Evolutionary conservation across 2,113 vertebrate species (phyloP).

Genomic region (Microtus oregoni): DNA sequence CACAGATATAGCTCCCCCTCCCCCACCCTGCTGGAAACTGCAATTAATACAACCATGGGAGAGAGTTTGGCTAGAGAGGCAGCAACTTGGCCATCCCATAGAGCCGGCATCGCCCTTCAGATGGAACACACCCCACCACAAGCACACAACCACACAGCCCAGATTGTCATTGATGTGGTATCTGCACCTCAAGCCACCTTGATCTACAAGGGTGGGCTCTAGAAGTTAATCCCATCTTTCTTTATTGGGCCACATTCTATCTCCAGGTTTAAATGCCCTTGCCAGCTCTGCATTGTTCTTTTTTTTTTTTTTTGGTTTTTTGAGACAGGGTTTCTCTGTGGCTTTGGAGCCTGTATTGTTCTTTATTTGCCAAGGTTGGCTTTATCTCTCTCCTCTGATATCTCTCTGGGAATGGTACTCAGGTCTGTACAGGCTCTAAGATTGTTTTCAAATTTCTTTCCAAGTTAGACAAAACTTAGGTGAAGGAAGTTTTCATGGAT

Average conservation of each 20-base stretch:
- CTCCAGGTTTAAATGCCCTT: not conserved
- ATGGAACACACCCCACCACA: no score
- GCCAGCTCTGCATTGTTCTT: not conserved
- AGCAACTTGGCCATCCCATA: rapidly evolving
- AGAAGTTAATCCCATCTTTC: not conserved
- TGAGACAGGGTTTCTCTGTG: no score
- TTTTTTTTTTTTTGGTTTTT: not conserved
- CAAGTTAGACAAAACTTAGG: constrained; percentile 38
- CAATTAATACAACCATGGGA: not conserved
- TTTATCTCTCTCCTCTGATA: not conserved
- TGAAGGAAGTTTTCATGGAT: not conserved
- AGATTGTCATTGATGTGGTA: rapidly evolving
- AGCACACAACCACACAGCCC: no score
- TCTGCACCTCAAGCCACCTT: not conserved
- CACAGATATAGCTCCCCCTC: no score
- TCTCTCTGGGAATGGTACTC: not conserved
- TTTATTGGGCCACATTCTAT: not conserved
- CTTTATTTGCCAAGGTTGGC: not conserved
- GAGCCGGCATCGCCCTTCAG: rapidly evolving
- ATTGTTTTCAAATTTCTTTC: not conserved
- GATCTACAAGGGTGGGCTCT: not conserved
- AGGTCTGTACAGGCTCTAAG: not conserved
- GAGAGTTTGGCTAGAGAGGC: not conserved
- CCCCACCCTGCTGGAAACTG: no score
- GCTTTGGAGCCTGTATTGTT: not conserved